Conservation (phyloP, 2,888 invertebrate species). For the Artemia sp. region DNA sequence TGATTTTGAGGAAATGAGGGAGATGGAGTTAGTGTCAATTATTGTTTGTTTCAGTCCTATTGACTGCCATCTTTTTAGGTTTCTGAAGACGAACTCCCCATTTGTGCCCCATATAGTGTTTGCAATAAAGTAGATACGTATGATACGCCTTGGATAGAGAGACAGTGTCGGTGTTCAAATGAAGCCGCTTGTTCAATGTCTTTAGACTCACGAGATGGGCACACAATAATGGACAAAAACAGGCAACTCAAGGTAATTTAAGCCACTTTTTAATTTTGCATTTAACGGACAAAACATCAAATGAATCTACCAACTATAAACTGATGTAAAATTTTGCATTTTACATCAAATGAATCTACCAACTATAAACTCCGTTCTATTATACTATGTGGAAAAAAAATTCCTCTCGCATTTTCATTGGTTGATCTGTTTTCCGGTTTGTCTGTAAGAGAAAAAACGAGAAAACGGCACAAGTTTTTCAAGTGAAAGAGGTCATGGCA, state of each 20-base stretch:
- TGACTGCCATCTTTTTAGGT: not conserved
- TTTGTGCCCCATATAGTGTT: slow-evolving; percentile 57
- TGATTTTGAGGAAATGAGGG: too few species aligned
- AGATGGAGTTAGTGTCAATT: too few species aligned
- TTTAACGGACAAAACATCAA: too few species aligned
- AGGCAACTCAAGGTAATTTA: slow-evolving; percentile 34
- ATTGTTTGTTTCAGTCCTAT: too few species aligned
- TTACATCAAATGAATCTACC: not conserved
- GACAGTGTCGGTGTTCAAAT: slow-evolving; percentile 57
- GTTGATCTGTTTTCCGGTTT: too few species aligned
- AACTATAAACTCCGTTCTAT: not conserved
- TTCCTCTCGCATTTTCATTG: too few species aligned
- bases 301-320: not conserved
- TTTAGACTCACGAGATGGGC: slow-evolving; percentile 46
- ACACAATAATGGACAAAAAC: slow-evolving; percentile 41
- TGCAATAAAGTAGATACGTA: slow-evolving; percentile 76
- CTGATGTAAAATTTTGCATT: too few species aligned
- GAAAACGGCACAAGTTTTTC: too few species aligned
- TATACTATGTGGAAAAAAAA: not conserved
- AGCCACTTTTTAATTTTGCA: too few species aligned
- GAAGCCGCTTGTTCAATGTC: slow-evolving; percentile 38
- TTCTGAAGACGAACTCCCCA: slow-evolving; percentile 55
- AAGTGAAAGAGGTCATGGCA: too few species aligned
- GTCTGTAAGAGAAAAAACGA: too few species aligned
- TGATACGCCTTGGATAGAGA: slow-evolving; percentile 69